A percentile compares a stretch with the other conserved stretches of the same genome.
These are phyloP conservation scores for Dascyllus trimaculatus DNA, from an alignment of 2,113 vertebrate genomes.

Conservation along the genomic window DNA sequence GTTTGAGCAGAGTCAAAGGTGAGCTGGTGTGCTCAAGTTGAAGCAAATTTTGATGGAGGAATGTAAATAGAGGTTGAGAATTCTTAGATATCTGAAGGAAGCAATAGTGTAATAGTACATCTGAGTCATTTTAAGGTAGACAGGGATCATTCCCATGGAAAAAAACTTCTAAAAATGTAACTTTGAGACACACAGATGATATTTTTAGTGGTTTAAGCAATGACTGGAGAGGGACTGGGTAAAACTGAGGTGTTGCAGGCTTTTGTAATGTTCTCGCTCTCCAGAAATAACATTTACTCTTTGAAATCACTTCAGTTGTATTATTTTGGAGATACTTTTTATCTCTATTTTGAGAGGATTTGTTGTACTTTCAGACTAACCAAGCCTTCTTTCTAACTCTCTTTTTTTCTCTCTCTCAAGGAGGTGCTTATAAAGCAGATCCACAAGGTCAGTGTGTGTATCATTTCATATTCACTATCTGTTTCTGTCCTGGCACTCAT, in stretches of 20 bases:
- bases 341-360: neutral
- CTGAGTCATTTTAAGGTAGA: no score
- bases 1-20: no score
- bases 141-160: no score
- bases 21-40: no score
- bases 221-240: no score
- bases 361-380: constrained; percentile 24
- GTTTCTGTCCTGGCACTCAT: neutral
- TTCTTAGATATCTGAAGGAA: no score
- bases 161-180: no score
- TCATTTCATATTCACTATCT: constrained; percentile 13
- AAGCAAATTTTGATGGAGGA: no score
- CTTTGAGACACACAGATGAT: no score
- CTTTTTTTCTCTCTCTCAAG: constrained; percentile 76
- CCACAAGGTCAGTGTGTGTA: constrained; percentile 91
- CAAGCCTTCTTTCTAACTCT: constrained; percentile 13
- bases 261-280: constrained; percentile 13
- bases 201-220: no score
- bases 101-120: no score
- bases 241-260: neutral
- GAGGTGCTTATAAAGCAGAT: constrained; percentile 99
- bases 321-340: constrained; percentile 11
- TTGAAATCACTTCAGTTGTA: constrained; percentile 32
- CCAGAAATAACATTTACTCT: constrained; percentile 35
- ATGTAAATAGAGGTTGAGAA: no score